Percentiles rank a stretch among this genome's conserved stretches.
Conservation (phyloP, 2,113 vertebrate genomes). For the Paramormyrops kingsleyae region DNA sequence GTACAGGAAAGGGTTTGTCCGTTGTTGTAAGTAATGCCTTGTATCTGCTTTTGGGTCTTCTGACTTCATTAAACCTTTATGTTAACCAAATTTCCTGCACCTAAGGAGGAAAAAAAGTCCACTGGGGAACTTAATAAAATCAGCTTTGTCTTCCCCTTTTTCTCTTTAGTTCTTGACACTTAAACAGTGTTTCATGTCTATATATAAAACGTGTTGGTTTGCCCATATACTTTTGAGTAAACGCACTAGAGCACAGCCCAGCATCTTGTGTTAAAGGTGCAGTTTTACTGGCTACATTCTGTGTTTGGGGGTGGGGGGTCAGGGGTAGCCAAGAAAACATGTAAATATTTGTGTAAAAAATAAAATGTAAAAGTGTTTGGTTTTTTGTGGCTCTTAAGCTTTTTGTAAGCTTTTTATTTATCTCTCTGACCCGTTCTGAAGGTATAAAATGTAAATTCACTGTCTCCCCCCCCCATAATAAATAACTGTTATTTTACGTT, state of each 20-base stretch:
- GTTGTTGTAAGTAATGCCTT: slow-evolving; percentile 32
- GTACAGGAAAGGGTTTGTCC: not conserved
- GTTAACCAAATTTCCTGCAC: not conserved
- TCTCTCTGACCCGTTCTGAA: slow-evolving; percentile 59
- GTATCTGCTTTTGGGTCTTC: not conserved
- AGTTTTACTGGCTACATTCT: slow-evolving; percentile 26
- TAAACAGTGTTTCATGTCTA: not conserved
- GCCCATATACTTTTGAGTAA: slow-evolving; percentile 57
- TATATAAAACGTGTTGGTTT: slow-evolving; percentile 34
- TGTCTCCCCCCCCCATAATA: slow-evolving; percentile 68
- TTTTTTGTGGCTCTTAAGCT: slow-evolving; percentile 52
- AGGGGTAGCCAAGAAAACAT: not conserved
- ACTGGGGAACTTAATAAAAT: slow-evolving; percentile 46
- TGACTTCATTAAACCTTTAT: not conserved
- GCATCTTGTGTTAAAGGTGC: slow-evolving; percentile 41
- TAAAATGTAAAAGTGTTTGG: slow-evolving; percentile 71
- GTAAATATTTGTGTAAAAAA: slow-evolving; percentile 78
- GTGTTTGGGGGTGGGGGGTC: not conserved
- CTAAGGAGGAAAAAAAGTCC: slow-evolving; percentile 24
- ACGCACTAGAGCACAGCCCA: slow-evolving; percentile 65
- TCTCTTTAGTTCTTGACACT: not conserved
- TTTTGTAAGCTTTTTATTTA: slow-evolving; percentile 92
- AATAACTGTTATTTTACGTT: slow-evolving; percentile 52
- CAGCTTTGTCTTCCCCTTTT: not conserved
- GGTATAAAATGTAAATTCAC: slow-evolving; percentile 69